phyloP scores from a whole-genome alignment of 2,797 vertebrate species.

The Percopsis omiscomaycus region DNA sequence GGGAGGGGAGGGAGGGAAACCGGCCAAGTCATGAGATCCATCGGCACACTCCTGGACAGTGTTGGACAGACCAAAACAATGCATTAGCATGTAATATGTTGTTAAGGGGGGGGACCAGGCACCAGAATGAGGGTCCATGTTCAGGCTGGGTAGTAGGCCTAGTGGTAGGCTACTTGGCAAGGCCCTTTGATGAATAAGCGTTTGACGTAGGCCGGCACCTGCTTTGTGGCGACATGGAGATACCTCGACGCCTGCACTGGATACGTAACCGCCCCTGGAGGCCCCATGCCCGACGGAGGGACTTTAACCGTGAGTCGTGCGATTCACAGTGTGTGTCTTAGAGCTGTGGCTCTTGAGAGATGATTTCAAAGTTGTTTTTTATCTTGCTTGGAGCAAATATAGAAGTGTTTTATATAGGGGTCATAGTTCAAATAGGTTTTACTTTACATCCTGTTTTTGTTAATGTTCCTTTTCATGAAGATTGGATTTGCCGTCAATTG shows the following conservation, averaged over 20 bases:
- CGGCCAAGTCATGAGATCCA: slow-evolving; percentile 35
- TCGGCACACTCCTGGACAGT: slow-evolving; percentile 20
- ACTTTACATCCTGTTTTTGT: too few species aligned
- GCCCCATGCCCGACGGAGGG: slow-evolving; percentile 71
- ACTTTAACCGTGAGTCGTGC: slow-evolving; percentile 86
- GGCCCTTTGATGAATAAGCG: slow-evolving; percentile 53
- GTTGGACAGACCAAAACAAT: slow-evolving; percentile 3
- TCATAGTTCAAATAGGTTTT: too few species aligned
- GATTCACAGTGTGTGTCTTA: background rate
- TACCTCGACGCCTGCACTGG: slow-evolving; percentile 85
- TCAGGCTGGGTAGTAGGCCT: slow-evolving; percentile 18
- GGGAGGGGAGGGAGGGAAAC: slow-evolving; percentile 39
- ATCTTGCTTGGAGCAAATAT: too few species aligned
- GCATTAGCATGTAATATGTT: slow-evolving; percentile 7
- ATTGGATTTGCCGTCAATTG: too few species aligned
- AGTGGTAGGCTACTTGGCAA: slow-evolving; percentile 13
- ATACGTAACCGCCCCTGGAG: slow-evolving; percentile 83
- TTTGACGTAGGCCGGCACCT: slow-evolving; percentile 29
- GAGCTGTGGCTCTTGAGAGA: too few species aligned
- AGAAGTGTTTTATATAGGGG: too few species aligned
- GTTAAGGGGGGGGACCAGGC: slow-evolving; percentile 12
- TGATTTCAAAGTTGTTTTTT: too few species aligned
- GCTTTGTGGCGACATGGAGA: slow-evolving; percentile 81
- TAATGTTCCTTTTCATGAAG: too few species aligned
- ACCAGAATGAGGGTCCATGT: slow-evolving; percentile 23